Evolutionary conservation across 2,797 vertebrate species (phyloP).

Genomic region (Eulemur rubriventer): DNA sequence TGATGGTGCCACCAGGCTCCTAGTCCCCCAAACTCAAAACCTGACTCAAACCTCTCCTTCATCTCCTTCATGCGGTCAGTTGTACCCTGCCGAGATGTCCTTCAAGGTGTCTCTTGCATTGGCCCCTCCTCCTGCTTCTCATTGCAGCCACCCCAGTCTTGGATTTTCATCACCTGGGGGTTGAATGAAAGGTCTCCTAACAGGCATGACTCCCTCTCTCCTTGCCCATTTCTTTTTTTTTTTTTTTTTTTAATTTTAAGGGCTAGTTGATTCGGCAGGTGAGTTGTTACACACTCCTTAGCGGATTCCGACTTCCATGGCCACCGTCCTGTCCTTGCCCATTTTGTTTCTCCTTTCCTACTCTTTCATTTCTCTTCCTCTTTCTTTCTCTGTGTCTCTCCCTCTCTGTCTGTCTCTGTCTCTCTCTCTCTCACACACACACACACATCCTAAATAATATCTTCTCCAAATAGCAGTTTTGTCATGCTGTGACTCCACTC

Average conservation of each 20-base stretch:
- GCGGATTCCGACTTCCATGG: too few relatives aligned
- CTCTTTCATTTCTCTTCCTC: fast-evolving
- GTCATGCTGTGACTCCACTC: background rate
- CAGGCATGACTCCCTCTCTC: background rate
- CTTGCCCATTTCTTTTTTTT: background rate
- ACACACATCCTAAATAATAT: background rate
- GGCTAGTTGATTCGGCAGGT: too few relatives aligned
- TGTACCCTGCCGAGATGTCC: background rate
- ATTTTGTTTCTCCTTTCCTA: background rate
- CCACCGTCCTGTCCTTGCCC: background rate
- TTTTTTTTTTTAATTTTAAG: too few relatives aligned
- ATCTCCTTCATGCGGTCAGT: background rate
- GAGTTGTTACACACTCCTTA: too few relatives aligned
- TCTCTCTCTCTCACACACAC: too few relatives aligned
- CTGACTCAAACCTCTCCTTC: background rate
- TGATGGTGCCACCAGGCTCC: background rate
- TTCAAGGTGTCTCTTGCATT: background rate
- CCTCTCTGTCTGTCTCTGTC: too few relatives aligned
- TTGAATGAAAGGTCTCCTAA: background rate
- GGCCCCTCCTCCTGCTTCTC: background rate
- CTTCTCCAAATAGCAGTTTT: background rate
- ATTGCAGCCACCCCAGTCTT: background rate
- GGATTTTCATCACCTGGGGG: background rate
- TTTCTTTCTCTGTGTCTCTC: background rate
- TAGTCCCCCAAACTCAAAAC: background rate